Percentiles rank a stretch among this genome's conserved stretches.
Evolutionary conservation across 2,888 invertebrate species (phyloP).

Genomic region (Leptinotarsa haldemani): DNA sequence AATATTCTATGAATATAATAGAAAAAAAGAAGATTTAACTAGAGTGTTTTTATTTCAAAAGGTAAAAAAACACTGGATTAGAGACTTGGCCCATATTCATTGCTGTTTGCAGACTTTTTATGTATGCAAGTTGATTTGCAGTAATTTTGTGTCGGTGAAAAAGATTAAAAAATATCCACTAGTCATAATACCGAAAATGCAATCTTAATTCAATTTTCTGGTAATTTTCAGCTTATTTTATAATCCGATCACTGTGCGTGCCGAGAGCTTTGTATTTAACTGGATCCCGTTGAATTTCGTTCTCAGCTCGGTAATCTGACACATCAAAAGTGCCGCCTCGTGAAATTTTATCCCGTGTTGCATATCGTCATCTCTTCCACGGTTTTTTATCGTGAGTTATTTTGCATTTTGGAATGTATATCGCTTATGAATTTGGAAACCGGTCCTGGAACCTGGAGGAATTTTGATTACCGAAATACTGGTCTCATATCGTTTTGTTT

Average conservation of each 20-base stretch:
- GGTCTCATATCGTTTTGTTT: conserved; percentile 4
- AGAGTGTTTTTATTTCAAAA: too few species aligned
- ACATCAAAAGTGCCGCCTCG: conserved; percentile 12
- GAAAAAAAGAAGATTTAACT: too few species aligned
- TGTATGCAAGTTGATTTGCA: too few species aligned
- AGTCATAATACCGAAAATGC: too few species aligned
- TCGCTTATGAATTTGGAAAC: conserved; percentile 6
- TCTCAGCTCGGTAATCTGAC: conserved; percentile 4
- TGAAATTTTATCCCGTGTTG: not conserved
- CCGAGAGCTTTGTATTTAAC: not conserved
- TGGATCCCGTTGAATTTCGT: not conserved
- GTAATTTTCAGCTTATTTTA: not conserved
- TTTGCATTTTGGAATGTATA: not conserved
- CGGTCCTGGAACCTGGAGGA: conserved; percentile 15
- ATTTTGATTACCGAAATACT: conserved; percentile 1
- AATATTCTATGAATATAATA: too few species aligned
- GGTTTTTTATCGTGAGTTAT: conserved; percentile 1
- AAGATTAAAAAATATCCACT: too few species aligned
- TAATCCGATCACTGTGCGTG: not conserved
- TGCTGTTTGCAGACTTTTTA: too few species aligned
- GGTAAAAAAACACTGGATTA: too few species aligned
- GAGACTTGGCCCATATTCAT: too few species aligned
- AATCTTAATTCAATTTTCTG: not conserved
- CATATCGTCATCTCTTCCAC: conserved; percentile 13
- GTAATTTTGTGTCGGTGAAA: too few species aligned